Evolutionary conservation across 2,797 vertebrate genomes (phyloP), one percentile per base, ranked within the genome.

Genomic region (Anas bernieri): DNA sequence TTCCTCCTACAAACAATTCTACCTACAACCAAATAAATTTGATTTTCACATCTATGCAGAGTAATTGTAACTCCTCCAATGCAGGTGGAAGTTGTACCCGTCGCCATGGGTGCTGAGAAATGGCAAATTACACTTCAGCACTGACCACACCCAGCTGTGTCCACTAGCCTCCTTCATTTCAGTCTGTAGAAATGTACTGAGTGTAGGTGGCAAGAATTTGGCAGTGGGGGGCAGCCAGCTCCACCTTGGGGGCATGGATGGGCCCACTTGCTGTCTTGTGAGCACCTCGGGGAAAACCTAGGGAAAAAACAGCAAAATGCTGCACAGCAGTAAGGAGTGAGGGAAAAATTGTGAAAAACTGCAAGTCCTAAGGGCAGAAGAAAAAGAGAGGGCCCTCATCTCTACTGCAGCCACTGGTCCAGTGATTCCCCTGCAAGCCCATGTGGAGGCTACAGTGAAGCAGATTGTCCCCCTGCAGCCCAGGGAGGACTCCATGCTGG

Each of bases 401-500:
- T 48, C 46, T 48, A 48, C 41, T 50, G 7, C 16, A 55, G 25
- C 22, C 66, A 23, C 23, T 0, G 0, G 14, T 45, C 16, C 20
- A 50, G 48, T 58, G 12, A 45, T 3, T 46, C 5, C 17, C 25
- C 78, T 62, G 23, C n/a, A 81, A 52, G 46, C 3, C 48, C 37
- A 35, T 21, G 25, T 9, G 54, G 12, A 55, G 14, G 37, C 16
- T 12, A 33, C 8, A 4, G 33, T 2, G 3, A 8, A 55, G 11
- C 31, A 58, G n/a, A 26, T 52, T 50, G 17, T 17, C 28, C 17
- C 22, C 18, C 28, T 43, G 26, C 11, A 45, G 56, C 52, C 39
- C 1, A 0, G 23, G 63, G 12, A 41, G 10, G 30, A 63, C 23
- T 4, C 5, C 11, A 12, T 12, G 17, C 11, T 33, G 30, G 30